These are phyloP conservation scores for Puntigrus tetrazona DNA, from an alignment of 2,113 vertebrate species.

Conservation along the genomic window DNA sequence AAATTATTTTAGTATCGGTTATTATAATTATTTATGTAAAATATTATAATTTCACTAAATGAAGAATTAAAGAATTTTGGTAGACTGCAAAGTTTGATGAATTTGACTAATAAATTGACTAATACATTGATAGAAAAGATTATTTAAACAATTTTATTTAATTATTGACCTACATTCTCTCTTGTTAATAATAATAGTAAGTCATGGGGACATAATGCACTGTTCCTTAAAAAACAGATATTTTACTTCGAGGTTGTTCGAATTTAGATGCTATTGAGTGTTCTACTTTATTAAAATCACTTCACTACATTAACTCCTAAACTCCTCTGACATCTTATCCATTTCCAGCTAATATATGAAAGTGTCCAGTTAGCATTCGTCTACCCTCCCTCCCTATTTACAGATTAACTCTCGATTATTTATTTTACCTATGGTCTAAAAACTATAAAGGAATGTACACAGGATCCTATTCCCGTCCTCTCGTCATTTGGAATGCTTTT, in stretches of 20 bases:
- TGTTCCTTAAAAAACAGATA: background rate
- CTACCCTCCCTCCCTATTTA: background rate
- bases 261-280: background rate
- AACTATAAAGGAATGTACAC: background rate
- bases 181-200: background rate
- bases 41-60: background rate
- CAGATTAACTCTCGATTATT: background rate
- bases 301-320: constrained; percentile 5
- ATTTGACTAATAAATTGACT: background rate
- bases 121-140: background rate
- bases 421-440: background rate
- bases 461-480: background rate
- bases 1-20: background rate
- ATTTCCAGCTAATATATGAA: background rate
- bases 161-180: background rate
- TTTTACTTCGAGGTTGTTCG: background rate
- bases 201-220: background rate
- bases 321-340: background rate
- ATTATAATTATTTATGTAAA: background rate
- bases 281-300: background rate
- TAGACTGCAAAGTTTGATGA: background rate
- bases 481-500: background rate
- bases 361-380: background rate
- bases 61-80: background rate
- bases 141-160: background rate